phyloP scores from a whole-genome alignment of 2,797 vertebrate genomes.

The Sebastes iracundus region DNA sequence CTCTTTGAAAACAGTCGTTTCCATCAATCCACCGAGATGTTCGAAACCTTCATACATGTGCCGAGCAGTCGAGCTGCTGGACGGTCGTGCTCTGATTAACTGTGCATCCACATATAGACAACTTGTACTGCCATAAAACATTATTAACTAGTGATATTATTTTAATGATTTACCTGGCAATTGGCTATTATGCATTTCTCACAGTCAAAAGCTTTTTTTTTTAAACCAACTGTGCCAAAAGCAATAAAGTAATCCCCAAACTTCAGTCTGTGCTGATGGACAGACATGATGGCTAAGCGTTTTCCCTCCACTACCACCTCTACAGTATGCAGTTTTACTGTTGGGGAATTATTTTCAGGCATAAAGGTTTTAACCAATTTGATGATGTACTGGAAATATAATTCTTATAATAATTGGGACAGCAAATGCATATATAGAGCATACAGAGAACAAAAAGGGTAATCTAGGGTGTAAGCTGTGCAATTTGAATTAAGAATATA shows the following conservation, averaged over 20 bases:
- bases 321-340: slow-evolving; percentile 6
- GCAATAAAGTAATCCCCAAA: slow-evolving; percentile 24
- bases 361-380: slow-evolving; percentile 31
- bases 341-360: not conserved
- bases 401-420: not conserved
- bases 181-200: not conserved
- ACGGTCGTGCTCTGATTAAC: not conserved
- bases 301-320: slow-evolving; percentile 16
- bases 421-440: not conserved
- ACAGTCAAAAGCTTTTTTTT: not conserved
- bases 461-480: not conserved
- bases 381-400: not conserved
- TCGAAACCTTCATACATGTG: not conserved
- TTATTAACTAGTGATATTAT: not conserved
- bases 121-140: not conserved
- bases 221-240: not conserved
- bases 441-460: not conserved
- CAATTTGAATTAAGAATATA: not conserved
- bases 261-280: slow-evolving; percentile 14
- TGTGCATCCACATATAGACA: not conserved
- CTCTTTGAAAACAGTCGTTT: not conserved
- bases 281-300: slow-evolving; percentile 6
- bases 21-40: not conserved
- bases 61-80: not conserved
- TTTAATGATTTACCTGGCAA: not conserved